Base-by-base conservation (phyloP, 2,888 invertebrate species). In the Prenolepis imparis region DNA sequence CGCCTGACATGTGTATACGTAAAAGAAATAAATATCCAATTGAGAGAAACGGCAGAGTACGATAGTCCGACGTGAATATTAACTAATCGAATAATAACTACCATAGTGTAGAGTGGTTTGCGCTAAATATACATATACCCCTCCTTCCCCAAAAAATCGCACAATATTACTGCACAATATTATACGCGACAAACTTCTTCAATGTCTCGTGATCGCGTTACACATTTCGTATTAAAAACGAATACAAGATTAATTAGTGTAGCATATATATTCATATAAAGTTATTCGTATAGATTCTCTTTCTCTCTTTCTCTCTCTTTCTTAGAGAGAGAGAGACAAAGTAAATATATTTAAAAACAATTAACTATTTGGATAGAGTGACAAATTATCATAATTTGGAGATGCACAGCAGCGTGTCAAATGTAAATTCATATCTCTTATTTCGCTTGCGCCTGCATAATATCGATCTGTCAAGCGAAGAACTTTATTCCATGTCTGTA, bases 151-250 rank as follows among this genome's bases (percentile, higher is more conserved):
- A 57, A 67, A 57, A 67, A 52, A 52, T 24, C 82, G 82, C 89
- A 82, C 82, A 84, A 80, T 87, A 88, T 84, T 84, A 84, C 84
- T 90, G 88, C 87, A 73, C 86, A 73, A 81, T 82, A 75, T 57
- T 68, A 78, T 44, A 66, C 41, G 57, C 67, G 75, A 73, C 57
- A 12, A 68, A 68, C 18, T 48, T 78, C 57, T 28, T 57, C 63
- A 55, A 75, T 41, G 39, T 73, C 3, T 39, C 36, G 36, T 41
- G 28, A 57, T n/a, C 39, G 52, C 28, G 41, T 57, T 36, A 67
- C 77, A 67, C 67, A 41, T 59, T 59, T 68, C 41, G 4, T 78
- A 44, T 78, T 32, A 44, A 28, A 36, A 52, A 9, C 48, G 28
- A 41, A 36, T 11, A 6, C 52, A 52, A 75, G 18, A 36, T 52